phyloP scores from a whole-genome alignment of 2,797 vertebrate species.

The Nasua narica region DNA sequence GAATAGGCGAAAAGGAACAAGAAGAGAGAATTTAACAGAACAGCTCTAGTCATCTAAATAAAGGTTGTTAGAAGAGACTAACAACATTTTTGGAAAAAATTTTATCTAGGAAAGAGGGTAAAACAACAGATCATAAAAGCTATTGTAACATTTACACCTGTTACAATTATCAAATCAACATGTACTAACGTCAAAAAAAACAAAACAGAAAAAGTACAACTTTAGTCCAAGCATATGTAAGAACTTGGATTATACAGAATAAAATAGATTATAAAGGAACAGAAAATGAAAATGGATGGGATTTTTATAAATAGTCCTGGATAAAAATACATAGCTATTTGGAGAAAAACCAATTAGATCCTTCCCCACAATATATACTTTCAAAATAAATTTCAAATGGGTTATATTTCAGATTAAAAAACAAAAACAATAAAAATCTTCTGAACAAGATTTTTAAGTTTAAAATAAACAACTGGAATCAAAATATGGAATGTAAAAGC shows the following conservation, averaged over 20 bases:
- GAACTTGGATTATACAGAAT: neutral
- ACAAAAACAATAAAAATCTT: neutral
- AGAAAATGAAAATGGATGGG: neutral
- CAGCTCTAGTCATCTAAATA: neutral
- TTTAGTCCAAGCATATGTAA: neutral
- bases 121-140: neutral
- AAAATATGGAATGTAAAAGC: neutral
- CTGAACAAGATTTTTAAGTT: neutral
- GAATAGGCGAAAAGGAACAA: neutral
- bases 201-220: neutral
- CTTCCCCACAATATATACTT: neutral
- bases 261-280: neutral
- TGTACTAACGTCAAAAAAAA: neutral
- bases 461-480: neutral
- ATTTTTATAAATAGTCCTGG: neutral
- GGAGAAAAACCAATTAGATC: neutral
- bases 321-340: neutral
- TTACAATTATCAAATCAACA: neutral
- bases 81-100: neutral
- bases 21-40: neutral
- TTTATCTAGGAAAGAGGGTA: neutral
- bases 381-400: slow-evolving; percentile 25
- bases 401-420: slow-evolving; percentile 2
- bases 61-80: neutral
- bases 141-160: neutral